Base-by-base conservation (phyloP, 1,140 invertebrate genomes). In the Eumaeus atala region DNA sequence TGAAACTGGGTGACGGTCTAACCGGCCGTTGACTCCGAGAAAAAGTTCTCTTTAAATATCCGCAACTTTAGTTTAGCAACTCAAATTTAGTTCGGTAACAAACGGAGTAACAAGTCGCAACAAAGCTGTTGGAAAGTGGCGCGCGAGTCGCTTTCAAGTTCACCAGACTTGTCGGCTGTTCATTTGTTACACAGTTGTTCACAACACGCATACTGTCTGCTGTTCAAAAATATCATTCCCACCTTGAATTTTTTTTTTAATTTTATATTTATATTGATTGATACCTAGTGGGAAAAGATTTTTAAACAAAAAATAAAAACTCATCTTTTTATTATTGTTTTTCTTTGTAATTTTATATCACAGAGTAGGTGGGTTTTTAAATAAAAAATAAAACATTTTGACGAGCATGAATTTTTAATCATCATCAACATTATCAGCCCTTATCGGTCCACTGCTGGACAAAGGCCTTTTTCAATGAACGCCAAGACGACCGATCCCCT, bases 21-120 rank as follows among this genome's bases (percentile, higher is more conserved):
- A 75, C 61, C 70, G 83, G 83, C 79, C 83, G 77, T 87, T 87
- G 83, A 87, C 83, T 87, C 72, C 78, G 81, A 78, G 83, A 87
- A 87, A 87, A 87, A 87, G 83, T 87, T 87, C 76, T 67, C 79
- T 87, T 87, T 87, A 84, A 87, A 87, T 84, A 87, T 87, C 83
- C 74, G 72, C 81, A 84, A 87, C 71, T 87, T 83, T 80, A 86
- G 83, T 86, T 84, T 79, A 84, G 78, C 77, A 84, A 86, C 84
- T 87, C 81, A 84, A 87, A 87, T 84, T 87, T 84, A 87, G 84
- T 87, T 86, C 73, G 73, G 74, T 73, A 84, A 84, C 83, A 86
- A 83, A 78, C 77, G 67, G 70, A 79, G 77, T 76, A 84, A 84
- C 83, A 85, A 85, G 77, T 84, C 76, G 70, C 72, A 82, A 84